A percentile compares a stretch with the other conserved stretches of the same genome.
phyloP scores from a whole-genome alignment of 2,113 vertebrate species.

The Orthochromis malagaraziensis region DNA sequence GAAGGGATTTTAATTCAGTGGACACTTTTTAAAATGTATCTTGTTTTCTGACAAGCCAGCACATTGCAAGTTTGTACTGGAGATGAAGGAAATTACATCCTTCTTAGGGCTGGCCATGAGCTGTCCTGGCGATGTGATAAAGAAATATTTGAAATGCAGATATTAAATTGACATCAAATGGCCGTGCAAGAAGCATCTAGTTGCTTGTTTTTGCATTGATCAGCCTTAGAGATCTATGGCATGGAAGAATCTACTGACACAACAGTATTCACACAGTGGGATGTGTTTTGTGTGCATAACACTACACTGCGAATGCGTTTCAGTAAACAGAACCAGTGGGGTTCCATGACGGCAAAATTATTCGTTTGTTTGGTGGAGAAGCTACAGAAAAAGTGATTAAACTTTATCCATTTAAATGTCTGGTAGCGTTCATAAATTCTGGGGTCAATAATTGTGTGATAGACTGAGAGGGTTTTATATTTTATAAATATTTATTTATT shows the following conservation, averaged over 20 bases:
- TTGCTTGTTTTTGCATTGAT: neutral
- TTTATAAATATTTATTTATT: neutral
- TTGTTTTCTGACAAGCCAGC: neutral
- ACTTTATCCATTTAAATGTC: neutral
- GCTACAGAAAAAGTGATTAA: neutral
- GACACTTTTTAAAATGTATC: neutral
- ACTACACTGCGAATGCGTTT: neutral
- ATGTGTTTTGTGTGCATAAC: neutral
- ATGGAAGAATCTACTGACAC: neutral
- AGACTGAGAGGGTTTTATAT: neutral
- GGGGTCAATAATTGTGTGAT: neutral
- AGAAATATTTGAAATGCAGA: slow-evolving; percentile 16
- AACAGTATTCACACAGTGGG: neutral
- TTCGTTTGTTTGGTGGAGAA: neutral
- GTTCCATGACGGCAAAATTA: neutral
- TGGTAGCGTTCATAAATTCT: neutral
- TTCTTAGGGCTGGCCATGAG: neutral
- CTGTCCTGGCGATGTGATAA: neutral
- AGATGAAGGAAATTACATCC: neutral
- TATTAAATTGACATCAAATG: neutral
- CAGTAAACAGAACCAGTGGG: slow-evolving; percentile 19
- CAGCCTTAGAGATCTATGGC: neutral
- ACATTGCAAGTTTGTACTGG: neutral
- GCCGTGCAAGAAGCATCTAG: neutral
- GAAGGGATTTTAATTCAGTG: neutral